Conservation (phyloP, 2,888 invertebrate genomes). For the Drosophila antonietae region DNA sequence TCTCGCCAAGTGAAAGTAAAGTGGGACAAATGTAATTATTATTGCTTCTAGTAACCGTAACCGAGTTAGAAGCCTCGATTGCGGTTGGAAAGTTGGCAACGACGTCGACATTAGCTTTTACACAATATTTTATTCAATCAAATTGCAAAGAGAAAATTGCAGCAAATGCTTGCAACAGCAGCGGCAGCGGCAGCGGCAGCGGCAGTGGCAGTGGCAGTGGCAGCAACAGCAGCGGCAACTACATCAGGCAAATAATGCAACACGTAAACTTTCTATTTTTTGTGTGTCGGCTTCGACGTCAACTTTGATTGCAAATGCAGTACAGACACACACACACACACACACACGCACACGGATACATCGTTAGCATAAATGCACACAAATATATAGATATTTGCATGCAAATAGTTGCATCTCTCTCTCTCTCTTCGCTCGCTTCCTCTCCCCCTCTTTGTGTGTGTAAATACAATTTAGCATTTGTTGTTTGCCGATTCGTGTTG, state of each 20-base stretch:
- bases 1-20: constrained; percentile 82
- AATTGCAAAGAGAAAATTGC: constrained; percentile 82
- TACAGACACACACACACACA: constrained; percentile 31
- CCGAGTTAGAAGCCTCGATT: constrained; percentile 72
- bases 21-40: constrained; percentile 83
- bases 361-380: constrained; percentile 9
- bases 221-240: constrained; percentile 47
- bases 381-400: constrained; percentile 24
- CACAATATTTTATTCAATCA: constrained; percentile 81
- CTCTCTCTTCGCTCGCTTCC: not conserved
- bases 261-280: constrained; percentile 78
- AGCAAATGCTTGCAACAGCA: constrained; percentile 50
- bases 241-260: constrained; percentile 60
- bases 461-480: constrained; percentile 28
- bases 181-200: constrained; percentile 34
- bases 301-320: constrained; percentile 53
- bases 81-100: constrained; percentile 71
- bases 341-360: not conserved
- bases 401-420: not conserved
- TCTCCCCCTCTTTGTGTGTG: not conserved
- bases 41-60: constrained; percentile 80
- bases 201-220: not conserved
- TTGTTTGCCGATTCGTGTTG: constrained; percentile 52
- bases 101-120: constrained; percentile 66
- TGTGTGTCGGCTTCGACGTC: constrained; percentile 61